These are phyloP conservation scores for Sparidentex hasta DNA, from an alignment of 2,797 vertebrate species.

Conservation along the genomic window DNA sequence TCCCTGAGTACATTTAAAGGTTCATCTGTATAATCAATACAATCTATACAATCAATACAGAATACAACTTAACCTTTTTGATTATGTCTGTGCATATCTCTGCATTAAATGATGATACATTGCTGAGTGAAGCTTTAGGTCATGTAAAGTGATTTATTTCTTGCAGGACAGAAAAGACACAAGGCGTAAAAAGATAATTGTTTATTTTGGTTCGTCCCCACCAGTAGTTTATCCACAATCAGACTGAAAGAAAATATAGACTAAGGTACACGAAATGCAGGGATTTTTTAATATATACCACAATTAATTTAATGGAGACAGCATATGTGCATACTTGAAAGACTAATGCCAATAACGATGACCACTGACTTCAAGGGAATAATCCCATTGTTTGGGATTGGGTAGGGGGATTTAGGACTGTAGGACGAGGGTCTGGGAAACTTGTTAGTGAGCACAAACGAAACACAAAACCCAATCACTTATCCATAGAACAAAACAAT, in stretches of 20 bases:
- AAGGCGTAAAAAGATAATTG: conserved; percentile 80
- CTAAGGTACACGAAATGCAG: conserved; percentile 83
- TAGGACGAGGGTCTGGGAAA: conserved; percentile 69
- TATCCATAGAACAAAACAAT: conserved; percentile 80
- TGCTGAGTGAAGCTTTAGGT: not conserved
- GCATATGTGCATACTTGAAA: conserved; percentile 83
- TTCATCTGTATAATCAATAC: not conserved
- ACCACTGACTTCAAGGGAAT: conserved; percentile 72
- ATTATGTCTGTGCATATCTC: not conserved
- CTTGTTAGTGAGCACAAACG: conserved; percentile 84
- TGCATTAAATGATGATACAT: not conserved
- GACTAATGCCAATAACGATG: conserved; percentile 83
- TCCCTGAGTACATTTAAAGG: not conserved
- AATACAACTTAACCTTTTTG: not conserved
- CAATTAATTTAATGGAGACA: conserved; percentile 83
- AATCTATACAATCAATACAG: not conserved
- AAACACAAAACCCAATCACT: conserved; percentile 83
- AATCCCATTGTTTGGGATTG: conserved; percentile 66
- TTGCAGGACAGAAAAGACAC: conserved; percentile 53
- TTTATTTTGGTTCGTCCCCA: conserved; percentile 86
- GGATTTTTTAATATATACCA: conserved; percentile 82
- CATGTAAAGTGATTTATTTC: conserved; percentile 2
- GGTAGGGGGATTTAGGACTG: conserved; percentile 66
- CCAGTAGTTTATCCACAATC: conserved; percentile 85
- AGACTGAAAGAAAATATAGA: conserved; percentile 83